Evolutionary conservation across 1,140 invertebrate species (phyloP).

Genomic region (Papilio polytes): DNA sequence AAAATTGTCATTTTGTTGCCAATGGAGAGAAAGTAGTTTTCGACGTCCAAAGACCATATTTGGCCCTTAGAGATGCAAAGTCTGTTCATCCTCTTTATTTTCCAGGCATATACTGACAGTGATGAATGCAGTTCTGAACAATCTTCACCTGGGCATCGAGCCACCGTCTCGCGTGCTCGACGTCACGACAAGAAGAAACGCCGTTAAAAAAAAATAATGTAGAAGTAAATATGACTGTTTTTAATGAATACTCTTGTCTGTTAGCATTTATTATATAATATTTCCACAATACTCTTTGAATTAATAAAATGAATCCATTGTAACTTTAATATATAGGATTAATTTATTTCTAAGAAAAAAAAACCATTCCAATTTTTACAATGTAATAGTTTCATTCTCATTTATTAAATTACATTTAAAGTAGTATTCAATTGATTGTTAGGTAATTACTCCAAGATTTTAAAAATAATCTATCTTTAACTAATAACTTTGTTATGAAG

Average conservation of each 20-base stretch:
- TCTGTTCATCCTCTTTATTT: slow-evolving; percentile 40
- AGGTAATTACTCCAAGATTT: too few relatives aligned
- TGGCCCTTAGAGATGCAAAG: background rate
- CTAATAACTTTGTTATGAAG: too few relatives aligned
- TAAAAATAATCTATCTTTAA: too few relatives aligned
- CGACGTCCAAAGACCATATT: too few relatives aligned
- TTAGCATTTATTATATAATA: background rate
- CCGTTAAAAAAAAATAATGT: slow-evolving; percentile 55
- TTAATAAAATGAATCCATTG: background rate
- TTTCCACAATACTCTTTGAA: background rate
- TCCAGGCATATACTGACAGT: slow-evolving; percentile 75
- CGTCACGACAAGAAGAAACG: slow-evolving; percentile 78
- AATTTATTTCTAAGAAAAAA: background rate
- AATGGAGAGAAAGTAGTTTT: too few relatives aligned
- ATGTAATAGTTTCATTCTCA: background rate
- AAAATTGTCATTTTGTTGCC: too few relatives aligned
- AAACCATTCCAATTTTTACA: background rate
- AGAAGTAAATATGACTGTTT: slow-evolving; percentile 9
- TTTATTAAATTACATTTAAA: background rate
- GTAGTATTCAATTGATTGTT: background rate
- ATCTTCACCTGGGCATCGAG: slow-evolving; percentile 74
- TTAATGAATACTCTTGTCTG: background rate
- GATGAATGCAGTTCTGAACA: slow-evolving; percentile 79
- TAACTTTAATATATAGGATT: background rate
- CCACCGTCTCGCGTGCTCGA: slow-evolving; percentile 64